Base-by-base conservation (phyloP, 2,113 vertebrate species). In the Notechis scutatus region DNA sequence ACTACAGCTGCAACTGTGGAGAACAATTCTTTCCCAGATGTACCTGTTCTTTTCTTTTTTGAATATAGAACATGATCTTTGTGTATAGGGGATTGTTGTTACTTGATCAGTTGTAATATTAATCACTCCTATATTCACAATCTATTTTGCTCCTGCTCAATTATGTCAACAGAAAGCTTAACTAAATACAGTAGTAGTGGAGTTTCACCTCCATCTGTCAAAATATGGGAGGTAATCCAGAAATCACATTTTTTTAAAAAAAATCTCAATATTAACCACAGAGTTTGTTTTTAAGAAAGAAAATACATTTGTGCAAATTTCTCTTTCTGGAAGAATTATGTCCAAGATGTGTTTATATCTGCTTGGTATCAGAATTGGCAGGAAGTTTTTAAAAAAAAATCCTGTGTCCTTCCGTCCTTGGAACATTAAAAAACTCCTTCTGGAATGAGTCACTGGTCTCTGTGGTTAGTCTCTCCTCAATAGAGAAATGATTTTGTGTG, bases 391-490 rank as follows among this genome's bases (percentile, higher is more conserved):
- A 96, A 96, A 93, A 95, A 97, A 97, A 97, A 96, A 95, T 96
- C 96, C 97, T 85, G 81, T 98, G 96, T 96, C 97, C 97, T 98
- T 98, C 98, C 97, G 97, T 95, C 93, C 95, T 94, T 95, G 89
- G 0, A 97, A 97, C 97, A 96, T 96, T 97, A 96, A 96, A 97
- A 96, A 97, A 94, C 96, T 97, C 88, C 96, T 29, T 97, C 96
- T 12, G 0, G 94, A 90, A 95, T 98, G 98, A 98, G 95, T 98
- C 98, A 98, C 96, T 88, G 24, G 97, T 97, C 97, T 97, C 96
- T 98, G 98, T 97, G 98, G 98, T 98, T 98, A 98, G 96, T 97
- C 91, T 97, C 98, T 98, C 97, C 98, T 98, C 97, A 97, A 95
- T 93, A 91, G 94, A 97, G 96, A 97, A 96, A 94, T 95, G 90